phyloP scores from a whole-genome alignment of 1,140 invertebrate genomes.

The Drosophila sproati region DNA sequence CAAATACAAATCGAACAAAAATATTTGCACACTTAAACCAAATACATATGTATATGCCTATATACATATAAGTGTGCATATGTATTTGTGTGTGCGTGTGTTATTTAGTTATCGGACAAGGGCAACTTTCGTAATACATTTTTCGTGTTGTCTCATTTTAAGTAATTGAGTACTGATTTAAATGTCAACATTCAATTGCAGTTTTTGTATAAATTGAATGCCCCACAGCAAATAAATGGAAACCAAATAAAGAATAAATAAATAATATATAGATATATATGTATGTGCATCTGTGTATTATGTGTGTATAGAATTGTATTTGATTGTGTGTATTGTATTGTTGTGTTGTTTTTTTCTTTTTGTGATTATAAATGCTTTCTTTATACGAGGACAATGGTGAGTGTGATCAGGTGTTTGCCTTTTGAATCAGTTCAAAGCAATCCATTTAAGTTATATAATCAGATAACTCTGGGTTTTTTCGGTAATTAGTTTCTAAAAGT shows the following conservation, averaged over 20 bases:
- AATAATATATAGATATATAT: not conserved
- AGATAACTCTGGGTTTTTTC: too few species aligned
- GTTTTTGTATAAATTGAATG: constrained; percentile 18
- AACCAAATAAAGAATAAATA: constrained; percentile 4
- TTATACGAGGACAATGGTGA: too few species aligned
- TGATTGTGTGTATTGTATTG: not conserved
- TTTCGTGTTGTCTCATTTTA: constrained; percentile 48
- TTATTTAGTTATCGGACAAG: constrained; percentile 29
- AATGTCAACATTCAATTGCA: constrained; percentile 62
- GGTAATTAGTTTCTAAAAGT: too few species aligned
- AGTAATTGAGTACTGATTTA: constrained; percentile 79
- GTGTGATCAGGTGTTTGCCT: too few species aligned
- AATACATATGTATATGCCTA: constrained; percentile 9
- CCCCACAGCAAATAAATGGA: constrained; percentile 25
- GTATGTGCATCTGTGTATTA: constrained; percentile 4
- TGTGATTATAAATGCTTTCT: too few species aligned
- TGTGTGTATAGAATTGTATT: not conserved
- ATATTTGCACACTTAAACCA: constrained; percentile 59
- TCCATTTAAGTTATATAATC: too few species aligned
- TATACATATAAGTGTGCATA: constrained; percentile 10
- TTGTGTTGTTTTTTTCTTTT: too few species aligned
- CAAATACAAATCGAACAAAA: constrained; percentile 80
- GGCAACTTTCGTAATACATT: constrained; percentile 19
- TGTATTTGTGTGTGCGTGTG: constrained; percentile 1
- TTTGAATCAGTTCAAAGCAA: too few species aligned